Evolutionary conservation across 2,113 vertebrate species (phyloP), one percentile per base, ranked within the genome.

Genomic region (Speoplatyrhinus poulsoni): DNA sequence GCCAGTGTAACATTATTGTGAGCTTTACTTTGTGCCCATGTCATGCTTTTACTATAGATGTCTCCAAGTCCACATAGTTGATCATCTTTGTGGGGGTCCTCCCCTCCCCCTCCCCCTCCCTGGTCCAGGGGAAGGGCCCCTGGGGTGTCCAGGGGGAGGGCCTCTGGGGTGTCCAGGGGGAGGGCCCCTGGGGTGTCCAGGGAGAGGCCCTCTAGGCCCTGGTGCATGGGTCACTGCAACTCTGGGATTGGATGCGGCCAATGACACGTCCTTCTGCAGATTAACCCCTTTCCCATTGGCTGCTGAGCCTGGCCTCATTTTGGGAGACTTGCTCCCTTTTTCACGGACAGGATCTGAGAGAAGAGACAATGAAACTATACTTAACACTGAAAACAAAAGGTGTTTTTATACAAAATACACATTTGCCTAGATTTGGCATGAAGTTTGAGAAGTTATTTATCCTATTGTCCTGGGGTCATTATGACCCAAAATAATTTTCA

Each of bases 181-280:
- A 46, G 86, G 75, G 11, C 89, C 86, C 65, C 86, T 80, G 13
- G 65, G 69, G 19, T 90, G 89, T 62, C 19, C 19, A 19, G 19
- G 19, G 19, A 19, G 19, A 19, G 58, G 0, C 13, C 66, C 67
- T 47, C 91, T 84, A 1, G 71, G 77, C 0, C 70, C 75, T 0
- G 83, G 88, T 6, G 87, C 87, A 19, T 68, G 89, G 12, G 88
- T 91, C 66, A 94, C 70, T 0, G 92, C 85, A 12, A 77, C 15
- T 1, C 70, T 89, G 0, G 90, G 76, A 70, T 93, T 93, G 0
- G 80, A 70, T 0, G 78, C 81, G 46, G 72, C 73, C 76, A 93
- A 55, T 0, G 87, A 90, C 26, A 90, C 85, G 46, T 93, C 92
- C 72, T 87, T 95, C 47, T 92, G 84, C 0, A 88, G 3, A 0